Conservation (phyloP, 2,113 vertebrate genomes). For the Bos javanicus region DNA sequence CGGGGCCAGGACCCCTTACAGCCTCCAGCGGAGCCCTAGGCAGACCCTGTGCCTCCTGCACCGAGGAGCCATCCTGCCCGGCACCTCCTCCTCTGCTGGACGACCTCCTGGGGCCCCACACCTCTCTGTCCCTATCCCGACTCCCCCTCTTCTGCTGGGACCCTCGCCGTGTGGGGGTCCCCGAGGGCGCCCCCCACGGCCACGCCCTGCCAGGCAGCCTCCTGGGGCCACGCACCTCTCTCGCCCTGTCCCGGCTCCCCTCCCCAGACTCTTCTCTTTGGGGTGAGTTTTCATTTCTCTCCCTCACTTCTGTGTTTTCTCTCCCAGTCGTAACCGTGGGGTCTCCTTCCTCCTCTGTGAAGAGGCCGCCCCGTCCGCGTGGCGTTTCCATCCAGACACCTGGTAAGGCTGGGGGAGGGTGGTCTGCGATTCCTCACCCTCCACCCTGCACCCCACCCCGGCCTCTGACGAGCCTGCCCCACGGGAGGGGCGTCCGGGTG, state of each 20-base stretch:
- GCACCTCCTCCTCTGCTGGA: neutral
- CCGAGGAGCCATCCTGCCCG: neutral
- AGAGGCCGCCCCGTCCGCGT: accelerated
- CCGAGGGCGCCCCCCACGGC: neutral
- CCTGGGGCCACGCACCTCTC: neutral
- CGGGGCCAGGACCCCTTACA: accelerated
- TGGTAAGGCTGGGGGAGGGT: neutral
- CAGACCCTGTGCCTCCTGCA: accelerated
- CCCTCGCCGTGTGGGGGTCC: accelerated
- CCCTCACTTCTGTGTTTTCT: neutral
- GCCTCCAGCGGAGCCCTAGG: neutral
- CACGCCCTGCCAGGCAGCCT: neutral
- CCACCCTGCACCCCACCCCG: accelerated
- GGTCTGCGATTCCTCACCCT: neutral
- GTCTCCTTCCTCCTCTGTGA: neutral
- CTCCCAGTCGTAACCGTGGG: accelerated
- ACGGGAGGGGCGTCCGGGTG: neutral
- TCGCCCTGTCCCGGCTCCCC: neutral
- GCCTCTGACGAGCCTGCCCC: accelerated
- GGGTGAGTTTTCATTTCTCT: neutral
- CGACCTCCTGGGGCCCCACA: too few relatives aligned
- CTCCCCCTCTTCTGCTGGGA: neutral
- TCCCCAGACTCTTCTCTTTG: neutral
- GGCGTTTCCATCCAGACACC: accelerated
- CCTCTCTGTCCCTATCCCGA: neutral